Conservation (phyloP, 1,140 invertebrate genomes). For the Neodiprion fabricii region DNA sequence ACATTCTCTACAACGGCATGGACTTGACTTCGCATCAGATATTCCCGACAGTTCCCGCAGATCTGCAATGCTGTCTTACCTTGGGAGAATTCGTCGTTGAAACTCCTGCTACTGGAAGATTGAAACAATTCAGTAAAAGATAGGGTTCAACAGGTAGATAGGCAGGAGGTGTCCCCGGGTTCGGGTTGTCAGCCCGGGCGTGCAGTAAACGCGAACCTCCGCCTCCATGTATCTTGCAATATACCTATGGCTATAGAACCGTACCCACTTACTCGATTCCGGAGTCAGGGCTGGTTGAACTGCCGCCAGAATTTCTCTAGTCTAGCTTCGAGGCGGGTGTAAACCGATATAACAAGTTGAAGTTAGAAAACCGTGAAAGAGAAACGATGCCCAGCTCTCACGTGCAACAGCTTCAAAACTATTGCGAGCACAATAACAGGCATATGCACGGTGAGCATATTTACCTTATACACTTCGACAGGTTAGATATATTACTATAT, state of each 20-base stretch:
- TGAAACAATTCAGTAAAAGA: too few species aligned
- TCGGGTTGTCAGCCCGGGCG: not conserved
- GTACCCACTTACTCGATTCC: not conserved
- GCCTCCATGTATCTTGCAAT: not conserved
- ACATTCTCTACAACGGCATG: too few species aligned
- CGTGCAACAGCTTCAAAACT: too few species aligned
- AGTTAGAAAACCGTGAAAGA: not conserved
- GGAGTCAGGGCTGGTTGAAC: constrained; percentile 1
- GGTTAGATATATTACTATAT: too few species aligned
- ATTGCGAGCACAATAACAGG: too few species aligned
- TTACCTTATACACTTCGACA: too few species aligned
- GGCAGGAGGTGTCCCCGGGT: not conserved
- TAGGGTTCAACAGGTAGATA: constrained; percentile 3
- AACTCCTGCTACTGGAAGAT: too few species aligned
- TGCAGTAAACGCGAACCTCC: not conserved
- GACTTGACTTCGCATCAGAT: too few species aligned
- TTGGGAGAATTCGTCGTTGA: too few species aligned
- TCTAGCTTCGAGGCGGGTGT: not conserved
- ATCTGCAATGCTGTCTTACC: too few species aligned
- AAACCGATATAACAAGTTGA: not conserved
- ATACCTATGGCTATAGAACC: not conserved
- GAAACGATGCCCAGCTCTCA: not conserved
- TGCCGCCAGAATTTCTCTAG: not conserved
- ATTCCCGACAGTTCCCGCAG: too few species aligned
- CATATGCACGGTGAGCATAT: too few species aligned